Conservation (phyloP, 2,113 vertebrate species). For the Panthera tigris region DNA sequence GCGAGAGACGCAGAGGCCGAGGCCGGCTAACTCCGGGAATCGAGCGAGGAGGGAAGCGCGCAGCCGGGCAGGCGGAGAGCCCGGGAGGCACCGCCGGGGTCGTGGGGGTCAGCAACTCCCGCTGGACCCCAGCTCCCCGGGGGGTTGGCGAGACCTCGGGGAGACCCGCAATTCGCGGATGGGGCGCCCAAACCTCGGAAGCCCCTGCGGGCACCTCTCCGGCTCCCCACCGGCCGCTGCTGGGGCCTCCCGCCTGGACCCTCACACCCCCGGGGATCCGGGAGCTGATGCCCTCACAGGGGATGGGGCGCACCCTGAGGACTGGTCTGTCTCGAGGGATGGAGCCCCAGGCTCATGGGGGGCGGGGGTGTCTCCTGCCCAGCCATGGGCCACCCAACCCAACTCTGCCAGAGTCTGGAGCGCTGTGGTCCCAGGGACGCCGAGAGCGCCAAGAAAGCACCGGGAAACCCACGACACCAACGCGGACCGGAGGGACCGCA, state of each 20-base stretch:
- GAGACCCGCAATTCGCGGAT: background rate
- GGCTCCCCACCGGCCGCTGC: background rate
- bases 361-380: background rate
- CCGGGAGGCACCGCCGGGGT: background rate
- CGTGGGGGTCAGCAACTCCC: background rate
- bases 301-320: background rate
- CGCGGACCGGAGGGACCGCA: background rate
- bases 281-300: background rate
- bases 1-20: background rate
- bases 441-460: background rate
- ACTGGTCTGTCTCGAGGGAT: fast-evolving
- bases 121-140: too few relatives aligned
- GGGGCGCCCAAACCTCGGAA: background rate
- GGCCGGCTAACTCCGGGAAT: background rate
- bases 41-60: background rate
- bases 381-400: background rate
- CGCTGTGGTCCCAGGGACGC: background rate
- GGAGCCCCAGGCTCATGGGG: background rate
- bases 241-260: background rate
- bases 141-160: background rate
- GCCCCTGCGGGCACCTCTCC: background rate
- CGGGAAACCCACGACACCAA: background rate
- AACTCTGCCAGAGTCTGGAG: fast-evolving
- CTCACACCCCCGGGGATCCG: background rate
- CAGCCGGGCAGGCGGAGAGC: background rate